phyloP scores from a whole-genome alignment of 1,140 invertebrate genomes.

The Drosophila lacteicornis region DNA sequence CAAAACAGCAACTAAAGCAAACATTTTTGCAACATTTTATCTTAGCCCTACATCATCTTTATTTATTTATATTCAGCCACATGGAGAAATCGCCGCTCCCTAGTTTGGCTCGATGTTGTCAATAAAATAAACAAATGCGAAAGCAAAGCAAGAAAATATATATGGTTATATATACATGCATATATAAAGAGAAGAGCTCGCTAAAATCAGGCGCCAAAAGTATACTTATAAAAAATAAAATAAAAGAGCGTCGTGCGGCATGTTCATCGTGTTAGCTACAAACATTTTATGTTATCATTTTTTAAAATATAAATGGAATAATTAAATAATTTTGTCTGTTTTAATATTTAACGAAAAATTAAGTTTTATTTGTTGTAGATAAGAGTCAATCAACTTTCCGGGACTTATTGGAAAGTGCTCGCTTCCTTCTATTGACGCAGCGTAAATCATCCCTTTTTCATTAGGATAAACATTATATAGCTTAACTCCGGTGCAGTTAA shows the following conservation, averaged over 20 bases:
- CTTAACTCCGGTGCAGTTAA: not conserved
- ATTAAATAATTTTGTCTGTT: not conserved
- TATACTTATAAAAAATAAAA: conserved; percentile 14
- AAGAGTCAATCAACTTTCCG: too few species aligned
- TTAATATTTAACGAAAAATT: not conserved
- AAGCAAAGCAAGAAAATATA: conserved; percentile 3
- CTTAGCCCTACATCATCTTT: conserved; percentile 27
- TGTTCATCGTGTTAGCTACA: not conserved
- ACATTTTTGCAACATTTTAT: conserved; percentile 33
- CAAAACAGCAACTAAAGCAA: conserved; percentile 12
- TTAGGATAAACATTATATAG: too few species aligned
- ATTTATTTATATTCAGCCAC: conserved; percentile 31
- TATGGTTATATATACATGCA: not conserved
- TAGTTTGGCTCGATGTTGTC: conserved; percentile 39
- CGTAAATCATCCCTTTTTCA: too few species aligned
- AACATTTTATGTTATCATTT: too few species aligned
- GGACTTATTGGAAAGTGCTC: too few species aligned
- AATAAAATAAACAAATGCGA: conserved; percentile 51
- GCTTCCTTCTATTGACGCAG: too few species aligned
- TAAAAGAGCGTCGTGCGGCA: not conserved
- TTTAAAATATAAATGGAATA: too few species aligned
- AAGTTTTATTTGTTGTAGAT: too few species aligned
- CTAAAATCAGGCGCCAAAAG: conserved; percentile 40
- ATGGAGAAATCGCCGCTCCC: conserved; percentile 24
- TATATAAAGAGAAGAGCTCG: conserved; percentile 1